Percentiles rank a stretch among this genome's conserved stretches.
These are phyloP conservation scores for Margarornis squamiger DNA, from an alignment of 2,797 vertebrate species.

Conservation along the genomic window DNA sequence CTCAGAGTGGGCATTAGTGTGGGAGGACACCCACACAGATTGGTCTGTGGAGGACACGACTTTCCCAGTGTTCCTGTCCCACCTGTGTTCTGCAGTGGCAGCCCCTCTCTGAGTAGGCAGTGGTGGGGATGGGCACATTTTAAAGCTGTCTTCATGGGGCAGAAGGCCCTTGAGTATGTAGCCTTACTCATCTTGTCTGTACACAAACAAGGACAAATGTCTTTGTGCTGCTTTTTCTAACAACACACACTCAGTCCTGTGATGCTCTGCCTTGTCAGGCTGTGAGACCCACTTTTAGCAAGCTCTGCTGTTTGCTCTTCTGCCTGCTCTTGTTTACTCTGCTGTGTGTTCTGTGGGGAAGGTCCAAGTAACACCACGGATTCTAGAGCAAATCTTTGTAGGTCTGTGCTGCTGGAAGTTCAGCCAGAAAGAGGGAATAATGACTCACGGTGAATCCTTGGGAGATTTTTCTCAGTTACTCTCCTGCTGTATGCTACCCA, in stretches of 20 bases:
- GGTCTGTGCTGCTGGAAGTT: background rate
- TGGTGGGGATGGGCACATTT: background rate
- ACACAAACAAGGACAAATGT: background rate
- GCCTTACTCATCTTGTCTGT: background rate
- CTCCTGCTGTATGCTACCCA: background rate
- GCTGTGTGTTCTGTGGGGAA: background rate
- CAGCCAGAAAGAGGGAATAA: background rate
- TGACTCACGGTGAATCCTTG: background rate
- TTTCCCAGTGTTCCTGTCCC: accelerated
- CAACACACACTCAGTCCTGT: accelerated
- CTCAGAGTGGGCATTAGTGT: accelerated
- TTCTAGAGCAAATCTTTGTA: background rate
- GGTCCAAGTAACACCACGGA: background rate
- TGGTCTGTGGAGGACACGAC: background rate
- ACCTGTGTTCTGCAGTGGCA: background rate
- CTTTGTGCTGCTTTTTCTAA: background rate
- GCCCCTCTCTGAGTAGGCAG: background rate
- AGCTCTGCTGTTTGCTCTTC: background rate
- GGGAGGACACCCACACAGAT: background rate
- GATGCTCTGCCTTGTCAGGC: background rate
- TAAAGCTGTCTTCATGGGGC: background rate
- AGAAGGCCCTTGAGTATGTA: background rate
- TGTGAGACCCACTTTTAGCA: background rate
- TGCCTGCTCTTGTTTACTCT: background rate
- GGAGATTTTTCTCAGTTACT: background rate